These are phyloP conservation scores for Oscheius sp. DNA, from an alignment of 1,140 invertebrate species.

Conservation along the genomic window DNA sequence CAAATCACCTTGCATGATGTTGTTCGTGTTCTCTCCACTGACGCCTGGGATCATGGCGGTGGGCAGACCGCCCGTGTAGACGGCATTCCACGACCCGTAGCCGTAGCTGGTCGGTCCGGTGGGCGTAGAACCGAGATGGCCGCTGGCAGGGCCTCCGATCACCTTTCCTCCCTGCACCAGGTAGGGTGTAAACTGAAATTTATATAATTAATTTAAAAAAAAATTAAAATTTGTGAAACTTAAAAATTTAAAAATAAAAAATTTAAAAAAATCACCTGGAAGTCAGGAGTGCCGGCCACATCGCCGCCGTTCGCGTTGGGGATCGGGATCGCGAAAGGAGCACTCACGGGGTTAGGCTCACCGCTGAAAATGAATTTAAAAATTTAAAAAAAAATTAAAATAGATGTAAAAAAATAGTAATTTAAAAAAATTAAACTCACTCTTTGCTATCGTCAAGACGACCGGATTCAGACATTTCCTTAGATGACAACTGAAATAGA, in stretches of 20 bases:
- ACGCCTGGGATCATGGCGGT: background rate
- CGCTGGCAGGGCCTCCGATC: slow-evolving; percentile 32
- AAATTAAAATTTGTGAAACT: background rate
- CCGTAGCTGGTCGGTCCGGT: slow-evolving; percentile 56
- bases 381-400: background rate
- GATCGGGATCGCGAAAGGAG: slow-evolving; percentile 21
- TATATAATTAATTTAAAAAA: background rate
- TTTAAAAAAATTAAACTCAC: slow-evolving; percentile 39
- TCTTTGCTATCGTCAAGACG: slow-evolving; percentile 25
- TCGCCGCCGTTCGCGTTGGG: background rate
- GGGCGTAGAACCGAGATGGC: slow-evolving; percentile 38
- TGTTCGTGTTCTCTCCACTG: background rate
- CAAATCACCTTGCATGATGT: background rate
- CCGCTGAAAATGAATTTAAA: slow-evolving; percentile 11
- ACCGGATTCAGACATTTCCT: background rate
- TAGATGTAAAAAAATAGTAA: background rate
- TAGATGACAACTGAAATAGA: slow-evolving; percentile 12
- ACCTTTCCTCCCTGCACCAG: slow-evolving; percentile 21
- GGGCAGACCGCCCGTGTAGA: slow-evolving; percentile 46
- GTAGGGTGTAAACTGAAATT: slow-evolving; percentile 13
- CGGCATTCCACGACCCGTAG: slow-evolving; percentile 50
- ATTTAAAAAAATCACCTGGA: slow-evolving; percentile 5
- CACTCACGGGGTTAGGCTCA: slow-evolving; percentile 18
- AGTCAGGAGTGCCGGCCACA: slow-evolving; percentile 42
- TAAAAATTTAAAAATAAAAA: background rate